These are phyloP conservation scores for roundworm (Caenorhabditis elegans) DNA, from an alignment of 1,140 invertebrate genomes.

Conservation along the genomic window WBcel235 BX284604.4:11472501-11473000, in stretches of 20 bases:
- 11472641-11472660: too few relatives aligned
- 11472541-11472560: slow-evolving; percentile 47
- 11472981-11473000: slow-evolving; percentile 64
- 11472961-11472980: slow-evolving; percentile 62
- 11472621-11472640: too few relatives aligned
- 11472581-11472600: too few relatives aligned
- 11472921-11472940: slow-evolving; percentile 20
- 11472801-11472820: slow-evolving; percentile 50
- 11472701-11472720: too few relatives aligned
- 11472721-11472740: too few relatives aligned
- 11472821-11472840: slow-evolving; percentile 64
- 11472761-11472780: not conserved
- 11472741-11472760: too few relatives aligned
- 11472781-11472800: slow-evolving; percentile 49
- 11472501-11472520: slow-evolving; percentile 55
- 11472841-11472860: slow-evolving; percentile 65
- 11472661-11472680: too few relatives aligned
- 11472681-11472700: too few relatives aligned
- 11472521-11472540: slow-evolving; percentile 63
- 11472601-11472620: too few relatives aligned
- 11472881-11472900: slow-evolving; percentile 32
- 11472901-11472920: not conserved
- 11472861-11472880: slow-evolving; percentile 58
- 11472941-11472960: slow-evolving; percentile 57
- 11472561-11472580: not conserved